These are phyloP conservation scores for Criorhina ranunculi DNA, from an alignment of 2,888 invertebrate genomes.

Conservation along the genomic window DNA sequence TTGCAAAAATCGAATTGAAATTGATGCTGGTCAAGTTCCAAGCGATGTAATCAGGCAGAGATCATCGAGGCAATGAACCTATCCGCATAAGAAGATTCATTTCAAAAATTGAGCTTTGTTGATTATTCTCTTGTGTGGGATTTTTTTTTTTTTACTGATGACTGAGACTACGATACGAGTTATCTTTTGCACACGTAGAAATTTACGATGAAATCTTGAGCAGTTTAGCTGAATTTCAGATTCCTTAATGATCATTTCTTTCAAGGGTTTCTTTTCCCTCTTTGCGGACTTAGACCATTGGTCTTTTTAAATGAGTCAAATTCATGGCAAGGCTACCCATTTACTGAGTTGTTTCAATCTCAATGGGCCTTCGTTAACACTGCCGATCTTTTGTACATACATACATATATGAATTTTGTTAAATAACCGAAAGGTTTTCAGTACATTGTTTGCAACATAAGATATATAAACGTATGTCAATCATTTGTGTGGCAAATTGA, in stretches of 20 bases:
- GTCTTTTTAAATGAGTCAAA: background rate
- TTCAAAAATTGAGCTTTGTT: background rate
- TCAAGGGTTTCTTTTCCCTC: too few species aligned
- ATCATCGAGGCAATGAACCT: conserved; percentile 7
- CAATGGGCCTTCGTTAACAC: conserved; percentile 6
- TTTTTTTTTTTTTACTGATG: background rate
- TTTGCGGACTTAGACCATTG: too few species aligned
- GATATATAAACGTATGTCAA: conserved; percentile 19
- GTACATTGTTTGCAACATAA: background rate
- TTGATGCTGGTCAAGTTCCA: background rate
- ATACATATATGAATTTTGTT: background rate
- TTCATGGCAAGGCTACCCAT: conserved; percentile 7
- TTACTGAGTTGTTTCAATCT: background rate
- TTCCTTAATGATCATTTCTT: too few species aligned
- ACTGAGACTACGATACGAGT: too few species aligned
- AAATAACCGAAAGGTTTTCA: background rate
- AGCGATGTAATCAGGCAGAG: background rate
- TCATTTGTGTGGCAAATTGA: conserved; percentile 20
- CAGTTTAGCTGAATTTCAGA: too few species aligned
- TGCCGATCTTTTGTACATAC: background rate
- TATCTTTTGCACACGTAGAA: too few species aligned
- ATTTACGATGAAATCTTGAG: too few species aligned
- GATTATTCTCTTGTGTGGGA: background rate
- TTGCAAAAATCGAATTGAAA: background rate
- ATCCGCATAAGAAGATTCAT: background rate